These are phyloP conservation scores for Chrysolina haemoptera DNA, from an alignment of 2,888 invertebrate species.

Conservation along the genomic window DNA sequence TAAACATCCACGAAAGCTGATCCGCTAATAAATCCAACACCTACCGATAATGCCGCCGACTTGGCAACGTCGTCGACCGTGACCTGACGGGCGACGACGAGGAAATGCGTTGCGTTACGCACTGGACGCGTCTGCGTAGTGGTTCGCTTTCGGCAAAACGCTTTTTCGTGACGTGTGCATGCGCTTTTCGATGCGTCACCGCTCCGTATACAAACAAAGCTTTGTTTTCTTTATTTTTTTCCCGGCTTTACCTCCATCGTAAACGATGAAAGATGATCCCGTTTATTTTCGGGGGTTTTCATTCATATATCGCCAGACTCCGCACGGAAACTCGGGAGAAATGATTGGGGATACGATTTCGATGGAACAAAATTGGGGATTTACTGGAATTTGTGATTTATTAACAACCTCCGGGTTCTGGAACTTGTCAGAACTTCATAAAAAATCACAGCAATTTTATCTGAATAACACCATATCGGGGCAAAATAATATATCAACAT, in stretches of 20 bases:
- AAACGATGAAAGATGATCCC: conserved; percentile 25
- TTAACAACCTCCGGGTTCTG: too few relatives aligned
- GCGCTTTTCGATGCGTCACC: conserved; percentile 52
- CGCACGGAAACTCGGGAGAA: background rate
- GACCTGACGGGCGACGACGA: conserved; percentile 64
- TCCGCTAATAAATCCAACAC: background rate
- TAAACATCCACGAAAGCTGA: background rate
- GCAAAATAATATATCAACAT: too few relatives aligned
- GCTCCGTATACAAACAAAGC: conserved; percentile 40
- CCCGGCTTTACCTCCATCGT: conserved; percentile 8
- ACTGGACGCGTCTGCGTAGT: conserved; percentile 52
- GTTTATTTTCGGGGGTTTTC: conserved; percentile 22
- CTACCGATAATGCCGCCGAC: conserved; percentile 2
- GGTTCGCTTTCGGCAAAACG: conserved; percentile 32
- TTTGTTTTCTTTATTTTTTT: conserved; percentile 38
- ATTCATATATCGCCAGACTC: conserved; percentile 7
- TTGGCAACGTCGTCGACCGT: conserved; percentile 59
- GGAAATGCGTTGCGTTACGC: conserved; percentile 68
- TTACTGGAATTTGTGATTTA: background rate
- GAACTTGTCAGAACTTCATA: too few relatives aligned
- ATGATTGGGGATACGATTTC: background rate
- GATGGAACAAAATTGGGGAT: background rate
- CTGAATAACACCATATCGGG: too few relatives aligned
- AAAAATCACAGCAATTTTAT: too few relatives aligned
- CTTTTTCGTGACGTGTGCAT: conserved; percentile 51